Conservation (phyloP, 2,797 vertebrate genomes). For the Limnodromus scolopaceus region DNA sequence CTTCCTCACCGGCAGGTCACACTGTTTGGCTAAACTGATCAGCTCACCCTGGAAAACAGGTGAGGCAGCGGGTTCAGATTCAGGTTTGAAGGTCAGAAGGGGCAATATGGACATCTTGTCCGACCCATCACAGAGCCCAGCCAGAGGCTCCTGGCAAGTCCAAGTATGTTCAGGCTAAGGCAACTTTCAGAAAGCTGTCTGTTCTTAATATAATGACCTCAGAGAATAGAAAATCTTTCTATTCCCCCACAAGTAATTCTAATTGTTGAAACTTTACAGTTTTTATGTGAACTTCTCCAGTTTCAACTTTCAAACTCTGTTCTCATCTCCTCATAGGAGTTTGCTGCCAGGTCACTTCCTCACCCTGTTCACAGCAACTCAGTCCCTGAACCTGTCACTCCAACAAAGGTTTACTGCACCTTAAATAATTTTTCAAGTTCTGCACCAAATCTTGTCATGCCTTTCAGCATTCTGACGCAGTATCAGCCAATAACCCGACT, state of each 20-base stretch:
- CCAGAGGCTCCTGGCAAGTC: background rate
- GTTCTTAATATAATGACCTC: background rate
- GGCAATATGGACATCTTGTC: fast-evolving
- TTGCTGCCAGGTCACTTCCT: background rate
- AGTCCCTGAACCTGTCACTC: background rate
- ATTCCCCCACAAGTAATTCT: background rate
- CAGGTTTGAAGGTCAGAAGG: background rate
- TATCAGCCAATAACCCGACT: background rate
- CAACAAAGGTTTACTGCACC: background rate
- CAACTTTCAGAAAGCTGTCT: background rate
- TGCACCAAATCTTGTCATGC: background rate
- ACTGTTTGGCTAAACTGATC: conserved; percentile 76
- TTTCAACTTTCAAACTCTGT: background rate
- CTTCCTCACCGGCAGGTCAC: conserved; percentile 81
- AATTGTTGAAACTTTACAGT: background rate
- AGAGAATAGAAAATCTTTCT: background rate
- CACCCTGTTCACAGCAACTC: background rate
- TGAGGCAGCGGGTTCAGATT: background rate
- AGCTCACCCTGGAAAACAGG: conserved; percentile 64
- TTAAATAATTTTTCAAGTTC: background rate
- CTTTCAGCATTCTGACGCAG: background rate
- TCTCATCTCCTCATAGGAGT: background rate
- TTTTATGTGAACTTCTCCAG: background rate
- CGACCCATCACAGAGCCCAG: background rate
- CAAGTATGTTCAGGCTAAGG: background rate